phyloP scores from a whole-genome alignment of 2,113 vertebrate species.

The Notothenia rossii region DNA sequence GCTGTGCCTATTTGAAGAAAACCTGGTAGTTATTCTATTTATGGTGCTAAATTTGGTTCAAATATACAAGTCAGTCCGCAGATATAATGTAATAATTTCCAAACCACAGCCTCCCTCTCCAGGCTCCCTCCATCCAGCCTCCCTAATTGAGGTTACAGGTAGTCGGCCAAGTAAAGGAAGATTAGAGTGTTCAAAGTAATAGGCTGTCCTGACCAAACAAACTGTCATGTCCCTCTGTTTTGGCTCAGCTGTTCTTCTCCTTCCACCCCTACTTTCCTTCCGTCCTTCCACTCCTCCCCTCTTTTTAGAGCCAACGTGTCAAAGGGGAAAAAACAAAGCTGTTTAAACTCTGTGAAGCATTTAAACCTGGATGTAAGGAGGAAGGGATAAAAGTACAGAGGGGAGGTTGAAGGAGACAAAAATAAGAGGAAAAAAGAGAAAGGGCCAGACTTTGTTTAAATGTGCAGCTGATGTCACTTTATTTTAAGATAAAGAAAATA shows the following conservation, averaged over 20 bases:
- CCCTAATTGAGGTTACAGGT: slow-evolving; percentile 67
- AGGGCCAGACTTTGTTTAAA: neutral
- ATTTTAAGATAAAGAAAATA: no score
- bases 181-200: slow-evolving; percentile 65
- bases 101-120: slow-evolving; percentile 40
- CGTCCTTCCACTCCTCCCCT: slow-evolving; percentile 48
- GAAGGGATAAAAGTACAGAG: neutral
- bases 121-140: slow-evolving; percentile 27
- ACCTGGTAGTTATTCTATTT: slow-evolving; percentile 63
- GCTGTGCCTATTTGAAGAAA: slow-evolving; percentile 46
- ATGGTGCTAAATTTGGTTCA: slow-evolving; percentile 45
- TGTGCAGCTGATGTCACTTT: neutral
- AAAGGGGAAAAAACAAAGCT: slow-evolving; percentile 63
- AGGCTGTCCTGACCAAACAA: slow-evolving; percentile 66
- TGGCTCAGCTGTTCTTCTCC: slow-evolving; percentile 46
- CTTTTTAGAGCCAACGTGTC: slow-evolving; percentile 71
- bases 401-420: neutral
- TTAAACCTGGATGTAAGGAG: slow-evolving; percentile 2
- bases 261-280: slow-evolving; percentile 43
- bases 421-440: neutral
- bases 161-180: slow-evolving; percentile 67
- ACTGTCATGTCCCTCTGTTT: slow-evolving; percentile 67
- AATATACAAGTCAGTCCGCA: slow-evolving; percentile 58
- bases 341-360: slow-evolving; percentile 51
- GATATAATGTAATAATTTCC: slow-evolving; percentile 51